phyloP scores from a whole-genome alignment of 2,888 invertebrate species.

The Brachyptera putata region DNA sequence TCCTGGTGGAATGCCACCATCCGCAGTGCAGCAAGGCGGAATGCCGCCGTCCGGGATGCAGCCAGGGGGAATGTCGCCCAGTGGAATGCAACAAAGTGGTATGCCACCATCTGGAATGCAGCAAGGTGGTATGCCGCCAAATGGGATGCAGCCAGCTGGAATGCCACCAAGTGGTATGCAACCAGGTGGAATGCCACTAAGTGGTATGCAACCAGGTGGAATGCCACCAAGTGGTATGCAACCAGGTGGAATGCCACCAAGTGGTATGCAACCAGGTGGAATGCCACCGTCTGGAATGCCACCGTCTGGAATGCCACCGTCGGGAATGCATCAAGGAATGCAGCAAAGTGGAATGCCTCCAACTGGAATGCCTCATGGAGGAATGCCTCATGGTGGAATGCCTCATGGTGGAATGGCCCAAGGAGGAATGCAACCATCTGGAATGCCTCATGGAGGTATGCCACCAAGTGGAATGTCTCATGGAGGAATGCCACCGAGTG shows the following conservation, averaged over 20 bases:
- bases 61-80: background rate
- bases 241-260: background rate
- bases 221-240: background rate
- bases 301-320: background rate
- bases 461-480: background rate
- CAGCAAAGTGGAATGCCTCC: background rate
- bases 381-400: background rate
- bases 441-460: background rate
- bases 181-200: background rate
- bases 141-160: no score
- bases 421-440: background rate
- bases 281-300: background rate
- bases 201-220: constrained; percentile 1
- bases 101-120: background rate
- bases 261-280: background rate
- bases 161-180: background rate
- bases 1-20: background rate
- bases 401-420: constrained; percentile 6
- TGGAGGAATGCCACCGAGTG: background rate
- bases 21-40: background rate
- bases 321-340: no score
- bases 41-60: background rate
- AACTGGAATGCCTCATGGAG: background rate
- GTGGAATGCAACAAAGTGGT: background rate
- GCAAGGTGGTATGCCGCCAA: background rate